A percentile compares a stretch with the other conserved stretches of the same genome.
Conservation (phyloP, 2,888 invertebrate species). For the Ormyrus pomaceus region DNA sequence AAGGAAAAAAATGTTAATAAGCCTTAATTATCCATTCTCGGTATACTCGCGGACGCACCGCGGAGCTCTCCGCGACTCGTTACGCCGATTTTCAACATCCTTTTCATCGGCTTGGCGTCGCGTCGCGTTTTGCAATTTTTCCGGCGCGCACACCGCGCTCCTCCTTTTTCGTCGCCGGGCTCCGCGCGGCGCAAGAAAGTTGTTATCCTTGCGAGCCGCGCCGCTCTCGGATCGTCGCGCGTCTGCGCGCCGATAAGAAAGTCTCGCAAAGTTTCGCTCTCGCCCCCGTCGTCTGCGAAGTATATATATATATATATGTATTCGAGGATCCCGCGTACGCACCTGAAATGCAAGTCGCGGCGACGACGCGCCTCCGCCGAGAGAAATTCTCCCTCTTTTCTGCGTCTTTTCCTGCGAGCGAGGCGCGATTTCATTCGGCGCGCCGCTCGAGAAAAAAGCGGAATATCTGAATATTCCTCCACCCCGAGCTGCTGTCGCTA, state of each 20-base stretch:
- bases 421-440: slow-evolving; percentile 26
- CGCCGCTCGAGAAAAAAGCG: background rate
- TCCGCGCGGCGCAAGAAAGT: slow-evolving; percentile 46
- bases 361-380: background rate
- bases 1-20: slow-evolving; percentile 29
- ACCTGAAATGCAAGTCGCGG: slow-evolving; percentile 19
- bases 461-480: slow-evolving; percentile 29
- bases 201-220: slow-evolving; percentile 52
- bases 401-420: background rate
- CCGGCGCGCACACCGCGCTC: background rate
- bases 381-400: background rate
- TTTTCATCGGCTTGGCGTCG: slow-evolving; percentile 9
- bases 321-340: slow-evolving; percentile 27
- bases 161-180: slow-evolving; percentile 22
- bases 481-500: background rate
- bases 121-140: slow-evolving; percentile 44
- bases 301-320: background rate
- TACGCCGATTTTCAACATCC: slow-evolving; percentile 41
- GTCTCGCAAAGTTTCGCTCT: slow-evolving; percentile 37
- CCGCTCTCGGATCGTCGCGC: slow-evolving; percentile 27
- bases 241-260: slow-evolving; percentile 45
- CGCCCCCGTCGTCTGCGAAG: slow-evolving; percentile 7
- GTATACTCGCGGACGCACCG: background rate
- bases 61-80: background rate
- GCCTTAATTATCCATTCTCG: slow-evolving; percentile 36